Conservation (phyloP, 2,113 vertebrate genomes). For the Ictalurus furcatus region DNA sequence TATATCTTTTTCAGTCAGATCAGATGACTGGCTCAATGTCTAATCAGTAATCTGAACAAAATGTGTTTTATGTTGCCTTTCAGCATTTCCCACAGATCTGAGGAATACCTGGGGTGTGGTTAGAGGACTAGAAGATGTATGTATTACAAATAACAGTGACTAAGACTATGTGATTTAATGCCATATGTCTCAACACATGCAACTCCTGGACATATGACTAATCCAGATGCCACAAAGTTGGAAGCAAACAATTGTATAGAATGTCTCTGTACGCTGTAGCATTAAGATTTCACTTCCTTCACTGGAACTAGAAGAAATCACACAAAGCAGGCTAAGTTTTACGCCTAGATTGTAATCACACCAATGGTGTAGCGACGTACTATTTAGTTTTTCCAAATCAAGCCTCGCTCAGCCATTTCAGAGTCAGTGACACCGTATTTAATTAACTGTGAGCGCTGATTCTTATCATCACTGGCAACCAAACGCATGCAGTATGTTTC, state of each 20-base stretch:
- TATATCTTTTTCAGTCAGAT: not conserved
- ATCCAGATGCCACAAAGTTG: not conserved
- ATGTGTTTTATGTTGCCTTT: not conserved
- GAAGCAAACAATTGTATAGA: not conserved
- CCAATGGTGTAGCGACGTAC: too few species aligned
- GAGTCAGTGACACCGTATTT: not conserved
- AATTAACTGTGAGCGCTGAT: not conserved
- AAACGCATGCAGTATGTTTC: not conserved
- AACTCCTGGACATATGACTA: not conserved
- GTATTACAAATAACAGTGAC: not conserved
- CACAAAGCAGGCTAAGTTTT: too few species aligned
- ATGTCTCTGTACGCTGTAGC: not conserved
- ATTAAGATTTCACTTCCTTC: not conserved
- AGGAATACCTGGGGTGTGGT: not conserved
- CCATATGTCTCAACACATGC: not conserved
- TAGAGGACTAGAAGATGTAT: not conserved
- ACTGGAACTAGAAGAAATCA: not conserved
- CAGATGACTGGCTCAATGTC: not conserved
- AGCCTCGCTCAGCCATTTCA: not conserved
- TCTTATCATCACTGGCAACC: too few species aligned
- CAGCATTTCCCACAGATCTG: not conserved
- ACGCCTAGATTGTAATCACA: too few species aligned
- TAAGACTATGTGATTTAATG: not conserved
- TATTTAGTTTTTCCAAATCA: not conserved
- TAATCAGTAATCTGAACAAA: not conserved